A percentile compares a stretch with the other conserved stretches of the same genome.
phyloP scores from a whole-genome alignment of 2,888 invertebrate species.

The Morinoia aosen region DNA sequence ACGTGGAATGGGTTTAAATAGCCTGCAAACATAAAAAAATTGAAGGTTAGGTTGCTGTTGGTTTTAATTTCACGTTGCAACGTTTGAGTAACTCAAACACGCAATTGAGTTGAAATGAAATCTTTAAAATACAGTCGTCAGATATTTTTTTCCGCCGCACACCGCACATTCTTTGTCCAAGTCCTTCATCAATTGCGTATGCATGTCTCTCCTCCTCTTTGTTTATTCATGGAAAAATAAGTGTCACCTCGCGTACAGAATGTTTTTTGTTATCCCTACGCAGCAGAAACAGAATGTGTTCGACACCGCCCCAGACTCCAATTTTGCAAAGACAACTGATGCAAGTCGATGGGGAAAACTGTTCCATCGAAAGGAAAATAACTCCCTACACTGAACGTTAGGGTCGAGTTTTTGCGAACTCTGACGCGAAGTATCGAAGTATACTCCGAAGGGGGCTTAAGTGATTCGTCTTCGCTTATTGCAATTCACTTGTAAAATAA shows the following conservation, averaged over 20 bases:
- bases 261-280: neutral
- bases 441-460: neutral
- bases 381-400: neutral
- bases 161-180: neutral
- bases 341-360: neutral
- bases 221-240: conserved; percentile 12
- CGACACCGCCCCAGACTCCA: neutral
- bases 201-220: neutral
- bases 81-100: neutral
- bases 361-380: neutral
- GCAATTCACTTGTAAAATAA: neutral
- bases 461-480: neutral
- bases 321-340: neutral
- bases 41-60: too few relatives aligned
- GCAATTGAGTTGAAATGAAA: neutral
- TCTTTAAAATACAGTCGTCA: neutral
- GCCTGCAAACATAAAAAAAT: too few relatives aligned
- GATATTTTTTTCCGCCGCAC: neutral
- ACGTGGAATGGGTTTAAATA: too few relatives aligned
- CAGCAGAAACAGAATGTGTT: neutral
- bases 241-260: neutral
- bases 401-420: neutral
- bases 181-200: neutral
- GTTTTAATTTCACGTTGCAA: too few relatives aligned
- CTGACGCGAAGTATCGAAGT: neutral